Conservation (phyloP, 37 sponge, comb jelly and placozoan genomes). For the Cladorhizidae sp. region DNA sequence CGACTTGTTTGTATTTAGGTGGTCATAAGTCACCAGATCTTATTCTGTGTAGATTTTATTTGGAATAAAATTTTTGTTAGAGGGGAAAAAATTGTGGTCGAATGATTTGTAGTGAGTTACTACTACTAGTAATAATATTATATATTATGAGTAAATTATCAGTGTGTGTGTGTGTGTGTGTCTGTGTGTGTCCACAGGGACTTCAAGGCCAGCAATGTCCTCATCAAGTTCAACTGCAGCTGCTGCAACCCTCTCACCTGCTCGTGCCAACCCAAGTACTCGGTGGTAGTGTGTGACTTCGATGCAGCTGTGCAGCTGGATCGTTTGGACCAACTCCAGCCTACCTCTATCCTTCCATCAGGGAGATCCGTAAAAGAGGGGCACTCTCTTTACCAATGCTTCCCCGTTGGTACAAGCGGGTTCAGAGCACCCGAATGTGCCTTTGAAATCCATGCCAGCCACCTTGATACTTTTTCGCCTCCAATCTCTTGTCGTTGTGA, state of each 20-base stretch:
- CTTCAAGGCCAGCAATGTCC: conserved; percentile 36
- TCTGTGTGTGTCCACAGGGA: conserved; percentile 29
- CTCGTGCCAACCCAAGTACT: conserved; percentile 17
- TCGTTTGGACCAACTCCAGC: not conserved
- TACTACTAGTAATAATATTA: too few species aligned
- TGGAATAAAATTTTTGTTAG: too few species aligned
- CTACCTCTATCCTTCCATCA: not conserved
- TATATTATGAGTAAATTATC: too few species aligned
- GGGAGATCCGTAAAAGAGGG: not conserved
- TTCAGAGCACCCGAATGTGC: conserved; percentile 28
- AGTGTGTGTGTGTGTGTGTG: too few species aligned
- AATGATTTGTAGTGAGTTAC: too few species aligned
- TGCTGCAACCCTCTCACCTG: conserved; percentile 20
- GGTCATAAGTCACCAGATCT: too few species aligned
- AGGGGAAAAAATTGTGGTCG: too few species aligned
- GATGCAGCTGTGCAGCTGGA: conserved; percentile 48
- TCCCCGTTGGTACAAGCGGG: conserved; percentile 37
- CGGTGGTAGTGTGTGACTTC: conserved; percentile 38
- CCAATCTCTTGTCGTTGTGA: conserved; percentile 11
- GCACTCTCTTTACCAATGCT: not conserved
- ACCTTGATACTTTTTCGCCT: not conserved
- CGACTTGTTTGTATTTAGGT: too few species aligned
- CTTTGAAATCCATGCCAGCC: not conserved
- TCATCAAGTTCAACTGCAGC: conserved; percentile 17
- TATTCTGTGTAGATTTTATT: too few species aligned